Conservation (phyloP, 2,888 invertebrate species). For the Acrobasis consociella region DNA sequence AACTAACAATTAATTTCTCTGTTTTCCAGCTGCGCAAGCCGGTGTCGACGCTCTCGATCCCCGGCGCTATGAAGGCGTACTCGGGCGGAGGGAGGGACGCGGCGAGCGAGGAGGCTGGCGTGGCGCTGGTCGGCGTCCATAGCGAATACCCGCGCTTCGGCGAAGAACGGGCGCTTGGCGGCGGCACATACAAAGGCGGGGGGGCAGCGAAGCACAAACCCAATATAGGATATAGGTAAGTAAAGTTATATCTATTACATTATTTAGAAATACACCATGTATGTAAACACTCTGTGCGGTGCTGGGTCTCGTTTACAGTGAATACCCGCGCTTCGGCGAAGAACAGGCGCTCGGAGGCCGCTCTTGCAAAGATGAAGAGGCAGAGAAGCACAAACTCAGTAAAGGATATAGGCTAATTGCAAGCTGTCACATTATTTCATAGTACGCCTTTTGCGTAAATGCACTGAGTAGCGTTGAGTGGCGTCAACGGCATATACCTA, state of each 20-base stretch:
- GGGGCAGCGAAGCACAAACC: slow-evolving; percentile 93
- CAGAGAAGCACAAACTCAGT: slow-evolving; percentile 95
- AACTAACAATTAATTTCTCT: slow-evolving; percentile 35
- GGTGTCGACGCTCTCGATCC: slow-evolving; percentile 97
- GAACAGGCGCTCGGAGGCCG: slow-evolving; percentile 90
- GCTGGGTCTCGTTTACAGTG: slow-evolving; percentile 72
- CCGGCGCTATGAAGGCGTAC: slow-evolving; percentile 94
- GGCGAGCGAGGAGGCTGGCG: slow-evolving; percentile 91
- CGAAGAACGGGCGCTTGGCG: slow-evolving; percentile 91
- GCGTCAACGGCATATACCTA: too few species aligned
- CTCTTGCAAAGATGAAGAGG: slow-evolving; percentile 88
- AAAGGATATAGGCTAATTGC: slow-evolving; percentile 89
- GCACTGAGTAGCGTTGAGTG: too few species aligned
- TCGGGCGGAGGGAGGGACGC: slow-evolving; percentile 84
- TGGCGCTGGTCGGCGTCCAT: slow-evolving; percentile 94
- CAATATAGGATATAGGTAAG: slow-evolving; percentile 93
- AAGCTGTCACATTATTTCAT: too few species aligned
- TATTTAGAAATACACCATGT: too few species aligned
- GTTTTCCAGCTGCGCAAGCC: slow-evolving; percentile 96
- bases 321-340: slow-evolving; percentile 95
- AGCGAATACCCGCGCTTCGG: slow-evolving; percentile 95
- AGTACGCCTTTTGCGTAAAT: too few species aligned
- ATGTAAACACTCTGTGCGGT: too few species aligned
- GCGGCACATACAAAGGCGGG: slow-evolving; percentile 89
- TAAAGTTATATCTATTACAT: background rate